phyloP scores from a whole-genome alignment of 2,888 invertebrate genomes.

The Margaritifera margaritifera region DNA sequence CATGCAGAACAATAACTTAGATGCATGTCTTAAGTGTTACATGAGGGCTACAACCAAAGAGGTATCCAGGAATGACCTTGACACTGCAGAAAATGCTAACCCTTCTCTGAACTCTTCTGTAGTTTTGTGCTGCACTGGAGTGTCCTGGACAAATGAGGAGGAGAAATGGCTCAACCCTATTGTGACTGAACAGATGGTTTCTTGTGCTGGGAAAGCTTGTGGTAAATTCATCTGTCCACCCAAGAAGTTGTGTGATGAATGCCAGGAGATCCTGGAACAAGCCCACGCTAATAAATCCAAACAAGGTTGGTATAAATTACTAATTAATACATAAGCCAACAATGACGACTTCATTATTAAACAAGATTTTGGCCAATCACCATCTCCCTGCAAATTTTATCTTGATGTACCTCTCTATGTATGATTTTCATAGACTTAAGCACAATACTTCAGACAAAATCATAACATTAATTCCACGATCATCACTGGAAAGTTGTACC shows the following conservation, averaged over 20 bases:
- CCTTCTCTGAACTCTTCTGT: conserved; percentile 8
- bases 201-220: conserved; percentile 50
- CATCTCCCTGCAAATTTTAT: no score
- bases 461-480: no score
- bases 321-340: no score
- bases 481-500: no score
- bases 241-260: conserved; percentile 46
- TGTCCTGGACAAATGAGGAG: conserved; percentile 20
- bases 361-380: no score
- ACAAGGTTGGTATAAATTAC: no score
- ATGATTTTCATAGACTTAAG: no score
- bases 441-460: no score
- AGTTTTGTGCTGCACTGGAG: conserved; percentile 11
- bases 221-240: conserved; percentile 44
- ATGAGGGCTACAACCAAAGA: no score
- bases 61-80: background rate
- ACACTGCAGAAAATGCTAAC: background rate
- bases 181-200: conserved; percentile 37
- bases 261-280: conserved; percentile 36
- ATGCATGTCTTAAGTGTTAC: conserved; percentile 21
- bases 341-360: no score
- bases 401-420: no score
- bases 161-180: conserved; percentile 26
- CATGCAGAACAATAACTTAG: conserved; percentile 15
- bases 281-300: conserved; percentile 15